Percentiles rank a stretch among this genome's conserved stretches.
Conservation (phyloP, 1,140 invertebrate genomes). For the Megalonaias nervosa region DNA sequence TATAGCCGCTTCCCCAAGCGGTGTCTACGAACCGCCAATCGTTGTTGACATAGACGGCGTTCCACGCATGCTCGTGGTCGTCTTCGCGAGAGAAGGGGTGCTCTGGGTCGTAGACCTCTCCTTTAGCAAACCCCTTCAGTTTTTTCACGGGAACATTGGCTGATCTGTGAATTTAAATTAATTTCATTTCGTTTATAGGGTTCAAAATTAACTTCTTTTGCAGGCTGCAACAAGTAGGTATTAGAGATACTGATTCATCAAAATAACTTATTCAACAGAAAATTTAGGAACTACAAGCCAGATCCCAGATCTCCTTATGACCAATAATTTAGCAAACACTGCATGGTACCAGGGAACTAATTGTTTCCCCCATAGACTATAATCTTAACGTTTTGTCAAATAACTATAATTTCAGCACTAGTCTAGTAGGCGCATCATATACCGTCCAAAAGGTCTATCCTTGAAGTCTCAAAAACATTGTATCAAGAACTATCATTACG, state of each 20-base stretch:
- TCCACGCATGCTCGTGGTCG: conserved; percentile 74
- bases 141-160: conserved; percentile 42
- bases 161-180: conserved; percentile 25
- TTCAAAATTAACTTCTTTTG: neutral
- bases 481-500: too few species aligned
- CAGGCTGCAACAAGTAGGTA: too few species aligned
- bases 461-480: too few species aligned
- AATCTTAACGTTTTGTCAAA: too few species aligned
- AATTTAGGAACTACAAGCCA: neutral
- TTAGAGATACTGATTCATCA: neutral
- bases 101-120: conserved; percentile 95
- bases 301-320: too few species aligned
- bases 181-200: neutral
- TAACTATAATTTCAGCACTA: too few species aligned
- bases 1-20: conserved; percentile 71
- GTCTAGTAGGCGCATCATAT: too few species aligned
- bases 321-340: neutral
- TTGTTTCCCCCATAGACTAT: too few species aligned
- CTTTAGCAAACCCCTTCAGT: conserved; percentile 90
- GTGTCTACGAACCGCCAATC: conserved; percentile 63
- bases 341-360: neutral
- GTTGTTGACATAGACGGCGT: conserved; percentile 52
- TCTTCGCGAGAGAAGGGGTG: conserved; percentile 94
- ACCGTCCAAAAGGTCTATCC: too few species aligned
- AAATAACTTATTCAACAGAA: neutral